These are phyloP conservation scores for Morpho helenor DNA, from an alignment of 2,888 invertebrate genomes.

Conservation along the genomic window DNA sequence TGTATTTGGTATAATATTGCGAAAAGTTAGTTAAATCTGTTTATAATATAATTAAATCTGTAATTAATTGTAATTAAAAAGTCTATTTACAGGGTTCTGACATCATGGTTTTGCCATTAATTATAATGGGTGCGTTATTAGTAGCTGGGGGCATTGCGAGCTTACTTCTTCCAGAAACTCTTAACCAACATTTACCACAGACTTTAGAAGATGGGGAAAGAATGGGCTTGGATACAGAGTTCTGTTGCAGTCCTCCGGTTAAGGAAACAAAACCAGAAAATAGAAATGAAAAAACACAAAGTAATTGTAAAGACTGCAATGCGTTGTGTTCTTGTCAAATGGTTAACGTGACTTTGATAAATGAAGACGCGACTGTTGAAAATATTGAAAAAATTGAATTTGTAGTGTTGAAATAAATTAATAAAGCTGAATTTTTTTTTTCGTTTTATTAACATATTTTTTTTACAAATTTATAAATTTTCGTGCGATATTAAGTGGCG, in stretches of 20 bases:
- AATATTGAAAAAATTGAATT: slow-evolving; percentile 53
- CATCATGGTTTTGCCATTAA: slow-evolving; percentile 86
- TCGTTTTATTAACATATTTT: no score
- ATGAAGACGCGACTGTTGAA: slow-evolving; percentile 44
- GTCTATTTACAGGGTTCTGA: slow-evolving; percentile 82
- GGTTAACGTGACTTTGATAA: slow-evolving; percentile 48
- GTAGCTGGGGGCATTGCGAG: slow-evolving; percentile 87
- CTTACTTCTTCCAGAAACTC: slow-evolving; percentile 88
- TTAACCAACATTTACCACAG: slow-evolving; percentile 88
- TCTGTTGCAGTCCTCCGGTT: slow-evolving; percentile 85
- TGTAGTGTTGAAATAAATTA: slow-evolving; percentile 29
- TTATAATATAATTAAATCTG: neutral
- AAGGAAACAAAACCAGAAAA: slow-evolving; percentile 58
- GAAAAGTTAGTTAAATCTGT: no score
- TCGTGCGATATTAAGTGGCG: no score
- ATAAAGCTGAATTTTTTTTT: neutral
- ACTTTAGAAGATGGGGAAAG: slow-evolving; percentile 88
- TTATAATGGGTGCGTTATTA: slow-evolving; percentile 88
- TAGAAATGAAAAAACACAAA: slow-evolving; percentile 25
- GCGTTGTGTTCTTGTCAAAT: slow-evolving; percentile 56
- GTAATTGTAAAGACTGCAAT: slow-evolving; percentile 44
- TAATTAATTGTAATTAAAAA: neutral
- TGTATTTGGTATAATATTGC: no score
- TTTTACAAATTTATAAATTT: no score
- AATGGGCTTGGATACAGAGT: slow-evolving; percentile 82